These are phyloP conservation scores for Spatulosminthurus flaviceps DNA, from an alignment of 2,888 invertebrate species.

Conservation along the genomic window DNA sequence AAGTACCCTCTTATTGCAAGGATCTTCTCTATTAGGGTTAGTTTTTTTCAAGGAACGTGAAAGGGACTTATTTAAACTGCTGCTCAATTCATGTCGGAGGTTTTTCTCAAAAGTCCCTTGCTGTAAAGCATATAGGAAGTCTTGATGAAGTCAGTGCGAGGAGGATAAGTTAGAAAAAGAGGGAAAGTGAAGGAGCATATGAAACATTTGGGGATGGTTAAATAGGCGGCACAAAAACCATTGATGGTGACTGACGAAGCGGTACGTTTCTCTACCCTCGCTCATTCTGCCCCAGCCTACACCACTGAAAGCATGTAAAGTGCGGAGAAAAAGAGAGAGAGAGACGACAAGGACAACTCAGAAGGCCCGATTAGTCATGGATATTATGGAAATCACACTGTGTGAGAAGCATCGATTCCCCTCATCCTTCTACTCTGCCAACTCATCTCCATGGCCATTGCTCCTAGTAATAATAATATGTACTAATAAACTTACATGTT, in stretches of 20 bases:
- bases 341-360: conserved; percentile 36
- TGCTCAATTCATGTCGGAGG: too few relatives aligned
- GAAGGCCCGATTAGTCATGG: conserved; percentile 58
- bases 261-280: background rate
- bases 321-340: conserved; percentile 18
- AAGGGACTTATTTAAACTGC: too few relatives aligned
- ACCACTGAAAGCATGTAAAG: conserved; percentile 28
- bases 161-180: too few relatives aligned
- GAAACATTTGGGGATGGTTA: background rate
- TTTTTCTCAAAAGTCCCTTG: too few relatives aligned
- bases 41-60: too few relatives aligned
- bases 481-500: background rate
- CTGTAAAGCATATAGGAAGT: background rate
- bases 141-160: conserved; percentile 7
- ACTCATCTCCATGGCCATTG: conserved; percentile 28
- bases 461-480: conserved; percentile 4
- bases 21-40: too few relatives aligned
- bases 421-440: conserved; percentile 37
- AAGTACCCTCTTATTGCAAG: too few relatives aligned
- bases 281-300: conserved; percentile 11
- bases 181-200: conserved; percentile 1
- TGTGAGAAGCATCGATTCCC: conserved; percentile 36
- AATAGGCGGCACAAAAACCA: conserved; percentile 25
- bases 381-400: conserved; percentile 57
- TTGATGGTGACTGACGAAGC: conserved; percentile 25